Conservation (phyloP, 2,797 vertebrate genomes). For the Amblyraja radiata region DNA sequence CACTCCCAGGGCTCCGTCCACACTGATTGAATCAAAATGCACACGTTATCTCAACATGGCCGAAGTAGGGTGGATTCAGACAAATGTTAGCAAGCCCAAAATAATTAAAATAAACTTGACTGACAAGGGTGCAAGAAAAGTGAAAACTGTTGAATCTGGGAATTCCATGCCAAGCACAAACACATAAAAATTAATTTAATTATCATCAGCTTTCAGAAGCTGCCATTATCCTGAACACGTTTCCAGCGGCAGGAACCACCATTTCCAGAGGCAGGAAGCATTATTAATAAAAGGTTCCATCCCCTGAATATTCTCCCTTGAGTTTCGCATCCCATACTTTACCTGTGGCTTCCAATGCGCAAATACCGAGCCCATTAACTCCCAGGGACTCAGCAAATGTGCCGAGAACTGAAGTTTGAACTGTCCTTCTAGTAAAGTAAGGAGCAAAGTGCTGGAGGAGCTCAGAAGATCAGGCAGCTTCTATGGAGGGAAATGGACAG, state of each 20-base stretch:
- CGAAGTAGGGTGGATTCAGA: neutral
- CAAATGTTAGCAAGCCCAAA: neutral
- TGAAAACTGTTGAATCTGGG: neutral
- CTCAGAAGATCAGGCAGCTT: no score
- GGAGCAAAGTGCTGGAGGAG: no score
- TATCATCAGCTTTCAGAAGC: neutral
- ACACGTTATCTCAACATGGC: slow-evolving; percentile 36
- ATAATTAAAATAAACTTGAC: neutral
- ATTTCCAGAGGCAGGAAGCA: neutral
- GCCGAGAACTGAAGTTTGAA: no score
- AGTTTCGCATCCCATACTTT: neutral
- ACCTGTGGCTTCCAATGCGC: neutral
- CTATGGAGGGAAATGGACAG: no score
- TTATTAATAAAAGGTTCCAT: neutral
- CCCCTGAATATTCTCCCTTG: neutral
- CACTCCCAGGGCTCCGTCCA: slow-evolving; percentile 91
- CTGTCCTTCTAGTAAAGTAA: neutral
- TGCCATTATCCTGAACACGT: neutral
- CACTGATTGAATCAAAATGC: slow-evolving; percentile 52
- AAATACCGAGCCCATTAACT: neutral
- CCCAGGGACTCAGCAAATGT: neutral
- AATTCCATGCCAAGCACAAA: neutral
- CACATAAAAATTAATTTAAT: neutral
- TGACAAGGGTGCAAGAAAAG: neutral
- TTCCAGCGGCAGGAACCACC: neutral